Conservation (phyloP, 2,888 invertebrate genomes). For the Sphaeridia pumilis region DNA sequence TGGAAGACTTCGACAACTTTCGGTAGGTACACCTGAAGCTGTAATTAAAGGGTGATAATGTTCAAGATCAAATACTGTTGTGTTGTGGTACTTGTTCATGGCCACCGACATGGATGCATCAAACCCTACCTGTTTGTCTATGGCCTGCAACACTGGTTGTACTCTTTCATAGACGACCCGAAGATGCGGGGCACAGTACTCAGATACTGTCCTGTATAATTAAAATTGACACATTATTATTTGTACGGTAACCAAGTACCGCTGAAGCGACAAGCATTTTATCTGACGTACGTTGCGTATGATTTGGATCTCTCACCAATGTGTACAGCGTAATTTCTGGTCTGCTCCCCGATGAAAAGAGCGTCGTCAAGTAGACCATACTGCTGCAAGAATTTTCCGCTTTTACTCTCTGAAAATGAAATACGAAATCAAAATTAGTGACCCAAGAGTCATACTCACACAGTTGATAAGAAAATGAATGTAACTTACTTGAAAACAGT, state of each 20-base stretch:
- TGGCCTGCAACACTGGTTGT: constrained; percentile 35
- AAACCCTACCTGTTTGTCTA: constrained; percentile 30
- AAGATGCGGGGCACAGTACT: constrained; percentile 29
- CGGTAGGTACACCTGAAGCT: constrained; percentile 35
- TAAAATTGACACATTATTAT: background rate
- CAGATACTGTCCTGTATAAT: constrained; percentile 9
- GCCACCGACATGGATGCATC: background rate
- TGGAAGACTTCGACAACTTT: constrained; percentile 22
- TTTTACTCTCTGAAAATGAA: constrained; percentile 29
- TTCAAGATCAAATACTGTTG: background rate
- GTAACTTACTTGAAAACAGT: constrained; percentile 31
- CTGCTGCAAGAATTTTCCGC: constrained; percentile 29
- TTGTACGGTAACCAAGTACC: background rate
- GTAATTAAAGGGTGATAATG: constrained; percentile 5
- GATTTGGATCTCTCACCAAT: constrained; percentile 12
- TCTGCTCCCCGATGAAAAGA: constrained; percentile 6
- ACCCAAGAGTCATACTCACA: background rate
- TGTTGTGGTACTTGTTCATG: background rate
- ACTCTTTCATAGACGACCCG: constrained; percentile 33
- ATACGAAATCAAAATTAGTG: background rate
- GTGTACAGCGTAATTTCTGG: constrained; percentile 15
- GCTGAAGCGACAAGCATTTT: background rate
- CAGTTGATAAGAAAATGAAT: background rate
- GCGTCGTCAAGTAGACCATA: constrained; percentile 33
- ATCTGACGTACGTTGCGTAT: constrained; percentile 20